phyloP scores from a whole-genome alignment of 2,797 vertebrate species.

The Anabacerthia variegaticeps region DNA sequence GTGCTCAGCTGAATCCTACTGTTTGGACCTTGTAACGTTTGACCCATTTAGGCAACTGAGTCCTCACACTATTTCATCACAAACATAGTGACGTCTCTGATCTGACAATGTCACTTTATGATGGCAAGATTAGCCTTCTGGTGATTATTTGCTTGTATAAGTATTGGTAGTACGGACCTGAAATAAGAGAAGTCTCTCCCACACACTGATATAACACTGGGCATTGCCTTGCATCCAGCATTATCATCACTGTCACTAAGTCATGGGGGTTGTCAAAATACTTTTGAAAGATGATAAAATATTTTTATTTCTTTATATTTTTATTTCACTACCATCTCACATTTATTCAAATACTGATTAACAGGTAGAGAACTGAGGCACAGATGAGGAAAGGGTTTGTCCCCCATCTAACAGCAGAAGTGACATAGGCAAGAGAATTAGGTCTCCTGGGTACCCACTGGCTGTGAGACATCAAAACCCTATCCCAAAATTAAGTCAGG shows the following conservation, averaged over 20 bases:
- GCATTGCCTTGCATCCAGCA: background rate
- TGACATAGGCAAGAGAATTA: background rate
- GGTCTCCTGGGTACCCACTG: background rate
- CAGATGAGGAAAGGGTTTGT: background rate
- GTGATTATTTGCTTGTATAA: background rate
- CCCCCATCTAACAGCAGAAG: background rate
- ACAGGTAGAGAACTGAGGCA: background rate
- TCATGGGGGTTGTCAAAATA: background rate
- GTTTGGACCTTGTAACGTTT: background rate
- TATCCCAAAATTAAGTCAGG: background rate
- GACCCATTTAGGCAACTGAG: background rate
- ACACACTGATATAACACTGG: background rate
- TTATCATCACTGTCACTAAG: no score
- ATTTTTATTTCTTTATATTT: background rate
- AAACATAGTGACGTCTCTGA: background rate
- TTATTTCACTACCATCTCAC: background rate
- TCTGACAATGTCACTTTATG: background rate
- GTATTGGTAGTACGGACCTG: background rate
- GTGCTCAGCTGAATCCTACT: background rate
- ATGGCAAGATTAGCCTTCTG: background rate
- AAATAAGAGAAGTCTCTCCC: background rate
- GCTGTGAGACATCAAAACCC: background rate
- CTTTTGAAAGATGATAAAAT: background rate
- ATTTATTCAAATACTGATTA: background rate
- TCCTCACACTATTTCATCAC: background rate